phyloP scores from a whole-genome alignment of 2,797 vertebrate genomes.

The Cossypha niveicapilla region DNA sequence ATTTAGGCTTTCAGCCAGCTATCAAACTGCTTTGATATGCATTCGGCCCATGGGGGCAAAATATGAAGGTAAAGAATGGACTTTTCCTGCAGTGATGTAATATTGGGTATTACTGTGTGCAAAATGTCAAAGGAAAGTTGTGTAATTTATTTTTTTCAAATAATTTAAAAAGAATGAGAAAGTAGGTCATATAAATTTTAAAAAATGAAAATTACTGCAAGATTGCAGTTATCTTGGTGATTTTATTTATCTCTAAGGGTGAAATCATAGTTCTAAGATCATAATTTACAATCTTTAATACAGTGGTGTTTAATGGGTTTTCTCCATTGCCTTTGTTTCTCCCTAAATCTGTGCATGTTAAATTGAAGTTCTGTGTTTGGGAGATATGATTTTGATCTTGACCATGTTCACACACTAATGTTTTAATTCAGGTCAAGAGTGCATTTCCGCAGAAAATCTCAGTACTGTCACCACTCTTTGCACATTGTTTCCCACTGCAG shows the following conservation, averaged over 20 bases:
- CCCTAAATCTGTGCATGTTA: neutral
- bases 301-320: neutral
- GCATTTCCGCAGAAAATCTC: neutral
- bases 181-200: neutral
- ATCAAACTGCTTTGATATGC: neutral
- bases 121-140: neutral
- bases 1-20: neutral
- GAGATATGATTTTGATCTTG: neutral
- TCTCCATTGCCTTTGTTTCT: neutral
- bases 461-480: neutral
- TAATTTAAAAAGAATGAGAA: neutral
- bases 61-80: neutral
- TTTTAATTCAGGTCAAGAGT: neutral
- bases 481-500: neutral
- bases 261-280: neutral
- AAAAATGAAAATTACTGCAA: neutral
- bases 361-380: neutral
- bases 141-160: neutral
- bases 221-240: neutral
- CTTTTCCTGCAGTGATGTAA: neutral
- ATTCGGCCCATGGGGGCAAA: neutral
- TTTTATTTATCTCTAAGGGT: neutral
- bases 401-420: fast-evolving
- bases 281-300: neutral
- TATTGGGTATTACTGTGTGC: neutral